These are phyloP conservation scores for Xestia xanthographa DNA, from an alignment of 2,888 invertebrate genomes.

Conservation along the genomic window DNA sequence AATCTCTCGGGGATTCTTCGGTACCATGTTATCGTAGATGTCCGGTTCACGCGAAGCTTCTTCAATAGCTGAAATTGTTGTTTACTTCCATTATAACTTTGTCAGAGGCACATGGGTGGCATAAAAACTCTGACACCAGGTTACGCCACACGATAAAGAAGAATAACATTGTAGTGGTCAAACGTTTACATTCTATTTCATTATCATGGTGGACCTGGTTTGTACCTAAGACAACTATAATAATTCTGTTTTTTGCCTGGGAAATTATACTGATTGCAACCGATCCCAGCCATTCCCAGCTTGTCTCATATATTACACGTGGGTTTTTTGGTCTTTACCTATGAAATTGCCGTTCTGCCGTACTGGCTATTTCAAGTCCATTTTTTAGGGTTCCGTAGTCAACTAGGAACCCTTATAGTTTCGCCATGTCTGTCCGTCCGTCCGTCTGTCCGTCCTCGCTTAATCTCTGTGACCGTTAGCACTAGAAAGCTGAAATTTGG, in stretches of 20 bases:
- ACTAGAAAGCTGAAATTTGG: too few species aligned
- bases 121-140: too few species aligned
- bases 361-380: too few species aligned
- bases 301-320: neutral
- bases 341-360: too few species aligned
- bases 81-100: conserved; percentile 2
- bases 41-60: conserved; percentile 74
- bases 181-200: neutral
- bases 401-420: too few species aligned
- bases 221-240: neutral
- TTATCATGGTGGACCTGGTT: neutral
- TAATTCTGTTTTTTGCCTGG: neutral
- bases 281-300: neutral
- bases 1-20: conserved; percentile 78
- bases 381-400: too few species aligned
- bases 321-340: too few species aligned
- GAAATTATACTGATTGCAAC: neutral
- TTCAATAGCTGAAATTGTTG: conserved; percentile 47
- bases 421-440: too few species aligned
- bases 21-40: conserved; percentile 75
- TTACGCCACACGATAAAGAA: too few species aligned
- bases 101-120: too few species aligned
- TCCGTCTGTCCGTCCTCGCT: too few species aligned
- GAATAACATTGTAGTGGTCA: neutral
- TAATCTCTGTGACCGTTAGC: too few species aligned